A percentile compares a stretch with the other conserved stretches of the same genome.
phyloP scores from a whole-genome alignment of 1,140 invertebrate species.

The Drosophila takahashii region DNA sequence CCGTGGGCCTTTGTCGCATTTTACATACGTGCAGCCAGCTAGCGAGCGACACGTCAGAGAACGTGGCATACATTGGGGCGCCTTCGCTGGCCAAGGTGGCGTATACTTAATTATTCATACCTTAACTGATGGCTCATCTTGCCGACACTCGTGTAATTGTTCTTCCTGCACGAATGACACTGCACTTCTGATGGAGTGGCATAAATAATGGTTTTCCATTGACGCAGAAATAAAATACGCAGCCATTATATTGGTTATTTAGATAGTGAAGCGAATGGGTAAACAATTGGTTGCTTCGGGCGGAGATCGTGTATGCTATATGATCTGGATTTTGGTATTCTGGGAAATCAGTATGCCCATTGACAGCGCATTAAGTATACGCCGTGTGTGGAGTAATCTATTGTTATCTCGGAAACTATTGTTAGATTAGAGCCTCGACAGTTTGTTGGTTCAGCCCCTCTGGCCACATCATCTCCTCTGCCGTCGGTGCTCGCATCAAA shows the following conservation, averaged over 20 bases:
- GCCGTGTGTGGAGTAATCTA: slow-evolving; percentile 45
- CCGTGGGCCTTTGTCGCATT: background rate
- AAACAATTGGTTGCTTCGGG: slow-evolving; percentile 7
- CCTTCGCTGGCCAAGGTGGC: slow-evolving; percentile 16
- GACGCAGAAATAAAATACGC: slow-evolving; percentile 44
- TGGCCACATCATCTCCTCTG: background rate
- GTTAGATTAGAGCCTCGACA: slow-evolving; percentile 38
- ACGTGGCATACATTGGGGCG: slow-evolving; percentile 33
- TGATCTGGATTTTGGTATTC: slow-evolving; percentile 2
- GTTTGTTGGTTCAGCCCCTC: slow-evolving; percentile 10
- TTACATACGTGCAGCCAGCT: slow-evolving; percentile 3
- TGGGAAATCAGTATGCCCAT: slow-evolving; percentile 31
- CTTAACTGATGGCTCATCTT: slow-evolving; percentile 11
- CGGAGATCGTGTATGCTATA: background rate
- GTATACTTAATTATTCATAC: slow-evolving; percentile 48
- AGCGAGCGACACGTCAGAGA: slow-evolving; percentile 16
- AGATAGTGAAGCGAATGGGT: slow-evolving; percentile 42
- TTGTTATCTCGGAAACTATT: slow-evolving; percentile 51
- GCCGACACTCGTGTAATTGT: too few relatives aligned
- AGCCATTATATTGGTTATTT: slow-evolving; percentile 14
- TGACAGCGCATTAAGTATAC: slow-evolving; percentile 52
- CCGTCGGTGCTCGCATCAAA: slow-evolving; percentile 19
- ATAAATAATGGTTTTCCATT: slow-evolving; percentile 50
- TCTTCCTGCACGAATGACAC: background rate
- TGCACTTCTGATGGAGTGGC: slow-evolving; percentile 8